Percentiles rank a stretch among this genome's conserved stretches.
phyloP scores from a whole-genome alignment of 1,140 invertebrate species.

The Rhynchophorus ferrugineus region DNA sequence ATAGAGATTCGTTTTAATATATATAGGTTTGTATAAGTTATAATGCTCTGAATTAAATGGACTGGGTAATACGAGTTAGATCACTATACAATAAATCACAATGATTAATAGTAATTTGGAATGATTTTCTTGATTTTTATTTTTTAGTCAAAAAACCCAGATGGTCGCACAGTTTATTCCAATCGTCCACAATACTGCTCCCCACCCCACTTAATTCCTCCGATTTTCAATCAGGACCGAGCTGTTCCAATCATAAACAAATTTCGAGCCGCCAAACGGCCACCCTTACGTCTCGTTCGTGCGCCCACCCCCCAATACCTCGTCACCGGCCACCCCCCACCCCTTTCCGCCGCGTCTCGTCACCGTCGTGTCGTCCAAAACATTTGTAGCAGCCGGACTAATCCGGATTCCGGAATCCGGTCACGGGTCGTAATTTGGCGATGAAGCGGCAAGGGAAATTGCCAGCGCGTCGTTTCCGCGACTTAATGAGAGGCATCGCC shows the following conservation, averaged over 20 bases:
- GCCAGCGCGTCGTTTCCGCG: constrained; percentile 40
- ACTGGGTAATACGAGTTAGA: too few species aligned
- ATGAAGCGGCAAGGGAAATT: constrained; percentile 40
- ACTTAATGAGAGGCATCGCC: constrained; percentile 41
- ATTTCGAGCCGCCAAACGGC: neutral
- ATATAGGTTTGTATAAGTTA: too few species aligned
- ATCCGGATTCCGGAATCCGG: constrained; percentile 34
- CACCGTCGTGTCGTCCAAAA: constrained; percentile 19
- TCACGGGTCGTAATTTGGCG: constrained; percentile 41
- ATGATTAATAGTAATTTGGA: too few species aligned
- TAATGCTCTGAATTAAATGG: too few species aligned
- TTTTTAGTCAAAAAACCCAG: too few species aligned
- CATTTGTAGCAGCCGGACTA: constrained; percentile 22
- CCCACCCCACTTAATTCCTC: constrained; percentile 17
- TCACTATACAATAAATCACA: too few species aligned
- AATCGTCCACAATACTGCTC: constrained; percentile 17
- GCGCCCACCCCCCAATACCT: neutral
- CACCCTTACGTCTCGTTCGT: neutral
- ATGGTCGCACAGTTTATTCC: too few species aligned
- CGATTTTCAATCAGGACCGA: constrained; percentile 14
- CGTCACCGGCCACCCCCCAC: neutral
- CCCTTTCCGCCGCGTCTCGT: constrained; percentile 1
- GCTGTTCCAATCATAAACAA: constrained; percentile 20
- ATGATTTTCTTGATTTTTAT: too few species aligned
- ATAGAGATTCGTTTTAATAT: too few species aligned